These are phyloP conservation scores for Sturnus vulgaris DNA, from an alignment of 2,113 vertebrate genomes.

Conservation along the genomic window DNA sequence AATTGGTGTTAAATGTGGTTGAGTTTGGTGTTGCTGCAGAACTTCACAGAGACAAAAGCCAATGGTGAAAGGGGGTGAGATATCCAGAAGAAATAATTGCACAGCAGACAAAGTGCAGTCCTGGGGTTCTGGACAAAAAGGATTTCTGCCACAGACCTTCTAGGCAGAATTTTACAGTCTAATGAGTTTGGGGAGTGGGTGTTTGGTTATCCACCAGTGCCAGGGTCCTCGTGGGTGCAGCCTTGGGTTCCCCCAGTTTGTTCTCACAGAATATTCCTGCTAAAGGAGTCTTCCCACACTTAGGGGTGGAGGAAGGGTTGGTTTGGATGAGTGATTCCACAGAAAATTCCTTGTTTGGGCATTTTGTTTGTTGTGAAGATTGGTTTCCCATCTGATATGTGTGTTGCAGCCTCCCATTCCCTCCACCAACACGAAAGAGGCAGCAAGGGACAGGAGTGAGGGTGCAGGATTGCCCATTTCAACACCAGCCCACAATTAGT, in stretches of 20 bases:
- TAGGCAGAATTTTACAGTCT: background rate
- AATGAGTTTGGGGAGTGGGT: background rate
- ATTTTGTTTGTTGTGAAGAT: background rate
- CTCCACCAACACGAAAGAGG: background rate
- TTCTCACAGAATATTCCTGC: background rate
- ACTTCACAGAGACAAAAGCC: background rate
- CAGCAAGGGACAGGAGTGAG: background rate
- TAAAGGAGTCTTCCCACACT: background rate
- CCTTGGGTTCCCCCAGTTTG: background rate
- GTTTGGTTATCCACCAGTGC: background rate
- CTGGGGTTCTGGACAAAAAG: background rate
- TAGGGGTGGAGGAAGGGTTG: background rate
- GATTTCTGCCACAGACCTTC: background rate
- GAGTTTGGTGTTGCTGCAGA: background rate
- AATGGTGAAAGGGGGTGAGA: background rate
- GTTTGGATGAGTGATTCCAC: background rate
- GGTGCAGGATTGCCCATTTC: background rate
- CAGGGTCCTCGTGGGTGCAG: background rate
- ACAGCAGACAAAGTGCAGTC: background rate
- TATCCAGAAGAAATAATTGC: background rate
- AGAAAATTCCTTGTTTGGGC: background rate
- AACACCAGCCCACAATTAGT: background rate
- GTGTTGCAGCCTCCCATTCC: background rate
- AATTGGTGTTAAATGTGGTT: background rate
- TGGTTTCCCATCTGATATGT: background rate